Evolutionary conservation across 1,140 invertebrate genomes (phyloP), one percentile per base, ranked within the genome.

Genomic region (Apis dorsata): DNA sequence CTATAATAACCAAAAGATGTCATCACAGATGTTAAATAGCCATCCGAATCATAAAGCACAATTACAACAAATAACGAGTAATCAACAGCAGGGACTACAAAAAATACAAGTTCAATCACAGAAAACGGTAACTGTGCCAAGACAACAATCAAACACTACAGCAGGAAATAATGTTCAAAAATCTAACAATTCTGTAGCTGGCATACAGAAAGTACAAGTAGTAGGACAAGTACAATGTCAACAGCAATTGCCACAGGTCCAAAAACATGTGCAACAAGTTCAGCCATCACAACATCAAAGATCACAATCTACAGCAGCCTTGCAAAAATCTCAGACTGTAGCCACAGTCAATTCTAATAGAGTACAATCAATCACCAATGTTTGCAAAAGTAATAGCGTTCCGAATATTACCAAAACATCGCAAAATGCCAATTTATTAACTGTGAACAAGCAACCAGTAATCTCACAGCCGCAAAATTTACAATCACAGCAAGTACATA

Each of bases 341-440:
- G 76, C 89, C 5, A 78, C 88, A 4, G 78, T 90, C 4, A 89
- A 87, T 49, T 76, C 87, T 2, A 86, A 44, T 7, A 87, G 89
- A n/a, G 65, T 85, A 11, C 91, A 94, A 73, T 91, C 90, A 0
- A 85, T 90, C 34, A 81, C 90, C 8, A 93, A 92, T 21, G 92
- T 93, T 11, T 92, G 92, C 68, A 93, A 94, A 34, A 94, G 93
- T 44, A 94, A 90, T 44, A 93, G 91, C 68, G 90, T 87, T n/a
- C 91, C 88, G 11, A 93, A 92, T 51, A 88, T 92, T 21, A 79
- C 84, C 7, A 92, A 91, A 51, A 44, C 91, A 7, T 78, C 79
- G 55, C 86, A 85, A 28, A 91, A 87, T 19, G 85, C 89, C 8
- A 89, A 89, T 49, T 49, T 90, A 5, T 49, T 89, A 1, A 62